Conservation (phyloP, 2,113 vertebrate genomes). For the Theristicus caerulescens region DNA sequence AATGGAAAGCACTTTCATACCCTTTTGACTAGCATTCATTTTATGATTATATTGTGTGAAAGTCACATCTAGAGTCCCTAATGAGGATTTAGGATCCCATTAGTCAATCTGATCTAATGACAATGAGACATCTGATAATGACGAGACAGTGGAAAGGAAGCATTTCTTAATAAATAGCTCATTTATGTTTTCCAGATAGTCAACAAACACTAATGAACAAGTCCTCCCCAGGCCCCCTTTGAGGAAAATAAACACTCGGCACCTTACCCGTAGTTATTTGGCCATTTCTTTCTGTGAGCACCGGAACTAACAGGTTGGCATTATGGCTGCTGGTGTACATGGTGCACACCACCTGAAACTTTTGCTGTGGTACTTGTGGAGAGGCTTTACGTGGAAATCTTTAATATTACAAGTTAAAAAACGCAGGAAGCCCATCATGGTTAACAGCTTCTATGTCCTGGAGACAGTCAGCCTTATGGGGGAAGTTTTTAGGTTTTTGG, state of each 20-base stretch:
- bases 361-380: background rate
- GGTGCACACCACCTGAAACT: background rate
- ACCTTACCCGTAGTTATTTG: background rate
- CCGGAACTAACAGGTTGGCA: background rate
- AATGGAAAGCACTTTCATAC: background rate
- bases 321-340: background rate
- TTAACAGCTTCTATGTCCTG: background rate
- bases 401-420: background rate
- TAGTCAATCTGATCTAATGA: conserved; percentile 21
- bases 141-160: background rate
- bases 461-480: background rate
- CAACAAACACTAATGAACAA: background rate
- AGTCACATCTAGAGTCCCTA: background rate
- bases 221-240: background rate
- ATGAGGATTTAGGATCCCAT: background rate
- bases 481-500: background rate
- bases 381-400: background rate
- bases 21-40: background rate
- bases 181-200: background rate
- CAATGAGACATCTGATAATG: background rate
- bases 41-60: background rate
- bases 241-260: background rate
- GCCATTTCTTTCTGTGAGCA: background rate
- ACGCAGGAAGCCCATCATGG: background rate
- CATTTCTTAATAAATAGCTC: background rate